Evolutionary conservation across 2,797 vertebrate genomes (phyloP).

Genomic region (Acanthis flammea): DNA sequence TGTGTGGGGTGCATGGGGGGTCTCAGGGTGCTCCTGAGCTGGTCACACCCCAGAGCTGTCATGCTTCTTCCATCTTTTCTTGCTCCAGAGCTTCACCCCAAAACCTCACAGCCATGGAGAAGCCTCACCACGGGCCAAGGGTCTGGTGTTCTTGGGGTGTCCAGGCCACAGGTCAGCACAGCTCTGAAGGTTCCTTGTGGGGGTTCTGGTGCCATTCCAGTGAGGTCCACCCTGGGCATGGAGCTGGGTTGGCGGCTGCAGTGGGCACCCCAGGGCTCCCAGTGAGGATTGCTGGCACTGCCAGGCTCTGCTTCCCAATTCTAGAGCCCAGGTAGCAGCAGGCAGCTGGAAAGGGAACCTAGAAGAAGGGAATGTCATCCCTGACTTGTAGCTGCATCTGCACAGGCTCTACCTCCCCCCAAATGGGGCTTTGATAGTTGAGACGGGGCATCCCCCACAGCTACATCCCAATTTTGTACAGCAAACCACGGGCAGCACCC

Average conservation of each 20-base stretch:
- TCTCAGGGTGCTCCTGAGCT: neutral
- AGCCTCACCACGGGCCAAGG: fast-evolving
- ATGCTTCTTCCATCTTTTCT: neutral
- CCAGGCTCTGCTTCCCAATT: neutral
- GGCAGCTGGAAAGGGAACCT: neutral
- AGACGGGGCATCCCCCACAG: fast-evolving
- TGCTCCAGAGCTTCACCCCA: neutral
- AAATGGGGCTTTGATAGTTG: neutral
- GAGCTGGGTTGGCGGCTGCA: neutral
- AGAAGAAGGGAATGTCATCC: too few relatives aligned
- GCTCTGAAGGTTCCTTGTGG: neutral
- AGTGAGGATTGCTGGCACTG: neutral
- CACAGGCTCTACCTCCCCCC: neutral
- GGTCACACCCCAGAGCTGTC: neutral
- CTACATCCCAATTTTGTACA: neutral
- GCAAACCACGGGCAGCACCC: neutral
- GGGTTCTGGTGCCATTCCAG: neutral
- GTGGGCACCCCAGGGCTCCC: neutral
- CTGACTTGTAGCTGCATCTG: neutral
- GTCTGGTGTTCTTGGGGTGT: neutral
- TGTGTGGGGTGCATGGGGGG: too few relatives aligned
- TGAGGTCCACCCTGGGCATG: too few relatives aligned
- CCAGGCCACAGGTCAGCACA: neutral
- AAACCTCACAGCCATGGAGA: neutral
- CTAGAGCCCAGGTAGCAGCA: neutral